Conservation (phyloP, 1,140 invertebrate genomes). For the Oryctes rhinoceros region DNA sequence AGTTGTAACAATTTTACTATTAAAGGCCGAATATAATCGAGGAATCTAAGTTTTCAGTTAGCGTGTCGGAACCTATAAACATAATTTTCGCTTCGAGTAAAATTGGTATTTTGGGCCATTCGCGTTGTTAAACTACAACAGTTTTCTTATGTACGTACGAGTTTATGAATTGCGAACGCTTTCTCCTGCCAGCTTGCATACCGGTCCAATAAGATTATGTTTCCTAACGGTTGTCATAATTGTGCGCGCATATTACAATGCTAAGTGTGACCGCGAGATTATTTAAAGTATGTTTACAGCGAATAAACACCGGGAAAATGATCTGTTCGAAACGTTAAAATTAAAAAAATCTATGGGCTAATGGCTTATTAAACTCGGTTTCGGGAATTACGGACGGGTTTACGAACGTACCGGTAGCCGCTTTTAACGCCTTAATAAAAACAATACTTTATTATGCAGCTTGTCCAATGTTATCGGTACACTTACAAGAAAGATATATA, state of each 20-base stretch:
- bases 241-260: background rate
- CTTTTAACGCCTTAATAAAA: no score
- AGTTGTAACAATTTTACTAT: no score
- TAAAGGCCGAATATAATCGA: no score
- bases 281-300: background rate
- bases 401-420: no score
- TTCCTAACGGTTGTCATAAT: background rate
- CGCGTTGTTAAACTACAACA: background rate
- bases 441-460: no score
- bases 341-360: no score
- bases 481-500: no score
- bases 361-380: no score
- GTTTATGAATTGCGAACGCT: conserved; percentile 4
- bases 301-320: background rate
- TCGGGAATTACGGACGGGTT: no score
- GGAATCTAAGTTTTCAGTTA: background rate
- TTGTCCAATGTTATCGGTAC: no score
- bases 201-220: background rate
- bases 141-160: background rate
- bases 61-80: conserved; percentile 9
- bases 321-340: no score
- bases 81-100: conserved; percentile 11
- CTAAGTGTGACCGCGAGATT: background rate
- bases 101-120: conserved; percentile 14
- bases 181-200: background rate